Conservation (phyloP, 2,797 vertebrate genomes). For the Chromis chromis region DNA sequence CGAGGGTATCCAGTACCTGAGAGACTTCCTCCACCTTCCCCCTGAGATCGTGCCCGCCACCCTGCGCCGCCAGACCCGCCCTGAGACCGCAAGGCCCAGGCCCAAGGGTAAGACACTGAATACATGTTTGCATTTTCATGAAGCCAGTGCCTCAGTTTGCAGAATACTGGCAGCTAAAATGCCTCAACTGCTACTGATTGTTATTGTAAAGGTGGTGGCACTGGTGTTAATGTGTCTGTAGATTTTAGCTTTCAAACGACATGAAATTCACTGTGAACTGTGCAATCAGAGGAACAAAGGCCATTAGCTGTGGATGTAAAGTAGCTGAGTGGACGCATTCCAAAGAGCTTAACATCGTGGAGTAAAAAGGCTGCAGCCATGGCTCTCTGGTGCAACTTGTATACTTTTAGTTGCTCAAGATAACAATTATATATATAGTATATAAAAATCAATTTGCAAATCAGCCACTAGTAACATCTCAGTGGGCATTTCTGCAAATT, state of each 20-base stretch:
- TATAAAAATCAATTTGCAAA: neutral
- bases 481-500: neutral
- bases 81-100: conserved; percentile 95
- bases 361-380: conserved; percentile 2
- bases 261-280: neutral
- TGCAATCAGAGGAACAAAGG: neutral
- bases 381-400: neutral
- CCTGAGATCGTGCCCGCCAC: conserved; percentile 98
- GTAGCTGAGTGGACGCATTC: conserved; percentile 41
- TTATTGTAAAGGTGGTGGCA: neutral
- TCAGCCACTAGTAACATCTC: neutral
- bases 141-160: neutral
- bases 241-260: neutral
- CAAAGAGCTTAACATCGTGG: neutral
- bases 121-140: neutral
- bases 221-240: neutral
- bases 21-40: conserved; percentile 97
- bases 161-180: neutral
- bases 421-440: too few species aligned
- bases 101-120: conserved; percentile 89
- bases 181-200: neutral
- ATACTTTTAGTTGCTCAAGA: too few species aligned
- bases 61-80: conserved; percentile 94
- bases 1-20: conserved; percentile 98
- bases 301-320: conserved; percentile 13